Conservation (phyloP, 2,113 vertebrate genomes). For the Theropithecus gelada region DNA sequence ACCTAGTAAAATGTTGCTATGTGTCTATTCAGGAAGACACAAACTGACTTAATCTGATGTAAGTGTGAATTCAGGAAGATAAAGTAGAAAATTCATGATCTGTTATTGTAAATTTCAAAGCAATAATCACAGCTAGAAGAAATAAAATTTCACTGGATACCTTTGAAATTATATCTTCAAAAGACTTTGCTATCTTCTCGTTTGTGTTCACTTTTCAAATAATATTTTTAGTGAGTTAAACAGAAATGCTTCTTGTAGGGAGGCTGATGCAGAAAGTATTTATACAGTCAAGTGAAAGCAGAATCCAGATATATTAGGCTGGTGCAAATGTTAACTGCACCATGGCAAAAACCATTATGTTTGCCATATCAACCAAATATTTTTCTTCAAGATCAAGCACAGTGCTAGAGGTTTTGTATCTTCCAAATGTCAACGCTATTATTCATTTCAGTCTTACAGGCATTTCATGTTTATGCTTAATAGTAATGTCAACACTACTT, state of each 20-base stretch:
- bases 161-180: constrained; percentile 22
- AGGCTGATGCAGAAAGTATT: background rate
- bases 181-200: background rate
- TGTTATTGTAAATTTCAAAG: constrained; percentile 53
- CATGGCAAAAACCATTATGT: no score
- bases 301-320: background rate
- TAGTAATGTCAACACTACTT: background rate
- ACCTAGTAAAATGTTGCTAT: background rate
- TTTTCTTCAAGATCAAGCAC: background rate
- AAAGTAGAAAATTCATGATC: constrained; percentile 16
- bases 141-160: background rate
- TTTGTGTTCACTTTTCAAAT: constrained; percentile 27
- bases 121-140: constrained; percentile 32
- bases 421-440: background rate
- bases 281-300: background rate
- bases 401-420: background rate
- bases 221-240: background rate
- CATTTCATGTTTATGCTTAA: background rate
- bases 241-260: background rate
- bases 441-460: background rate
- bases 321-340: no score
- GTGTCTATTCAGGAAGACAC: background rate
- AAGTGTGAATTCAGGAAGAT: constrained; percentile 23
- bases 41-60: constrained; percentile 28
- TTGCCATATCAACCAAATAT: no score